Conservation (phyloP, 2,797 vertebrate species). For the Parotocinclus haroldoi region DNA sequence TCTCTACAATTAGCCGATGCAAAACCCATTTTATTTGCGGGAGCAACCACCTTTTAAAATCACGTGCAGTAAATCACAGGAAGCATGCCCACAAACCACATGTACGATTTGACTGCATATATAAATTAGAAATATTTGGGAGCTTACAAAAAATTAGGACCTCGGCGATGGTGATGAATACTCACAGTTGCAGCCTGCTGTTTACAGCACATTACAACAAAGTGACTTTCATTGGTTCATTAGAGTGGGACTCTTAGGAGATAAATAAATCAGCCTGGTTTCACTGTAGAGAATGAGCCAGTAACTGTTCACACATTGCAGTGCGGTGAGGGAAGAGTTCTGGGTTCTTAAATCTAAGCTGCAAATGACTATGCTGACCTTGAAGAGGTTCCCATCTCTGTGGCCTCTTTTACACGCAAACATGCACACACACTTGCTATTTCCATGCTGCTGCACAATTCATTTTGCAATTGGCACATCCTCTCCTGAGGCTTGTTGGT, state of each 20-base stretch:
- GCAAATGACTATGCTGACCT: constrained; percentile 44
- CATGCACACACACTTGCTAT: constrained; percentile 24
- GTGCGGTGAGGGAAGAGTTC: not conserved
- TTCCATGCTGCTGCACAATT: constrained; percentile 37
- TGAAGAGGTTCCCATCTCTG: constrained; percentile 27
- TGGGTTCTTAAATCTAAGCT: constrained; percentile 26
- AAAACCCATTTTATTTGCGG: too few relatives aligned
- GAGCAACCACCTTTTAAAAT: too few relatives aligned
- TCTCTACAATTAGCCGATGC: too few relatives aligned
- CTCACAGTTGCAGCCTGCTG: not conserved
- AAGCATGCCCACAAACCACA: too few relatives aligned
- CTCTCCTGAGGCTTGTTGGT: constrained; percentile 36
- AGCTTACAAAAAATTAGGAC: too few relatives aligned
- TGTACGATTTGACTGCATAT: too few relatives aligned
- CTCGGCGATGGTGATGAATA: not conserved
- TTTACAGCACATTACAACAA: constrained; percentile 8
- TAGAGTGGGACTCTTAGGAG: constrained; percentile 22
- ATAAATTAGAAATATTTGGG: too few relatives aligned
- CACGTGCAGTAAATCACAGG: too few relatives aligned
- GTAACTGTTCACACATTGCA: constrained; percentile 17
- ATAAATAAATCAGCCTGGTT: constrained; percentile 4
- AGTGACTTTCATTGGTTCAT: not conserved
- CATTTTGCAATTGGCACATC: constrained; percentile 44
- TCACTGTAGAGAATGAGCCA: not conserved
- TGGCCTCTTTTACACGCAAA: not conserved